Evolutionary conservation across 2,888 invertebrate genomes (phyloP).

Genomic region (Leucophenga montana): DNA sequence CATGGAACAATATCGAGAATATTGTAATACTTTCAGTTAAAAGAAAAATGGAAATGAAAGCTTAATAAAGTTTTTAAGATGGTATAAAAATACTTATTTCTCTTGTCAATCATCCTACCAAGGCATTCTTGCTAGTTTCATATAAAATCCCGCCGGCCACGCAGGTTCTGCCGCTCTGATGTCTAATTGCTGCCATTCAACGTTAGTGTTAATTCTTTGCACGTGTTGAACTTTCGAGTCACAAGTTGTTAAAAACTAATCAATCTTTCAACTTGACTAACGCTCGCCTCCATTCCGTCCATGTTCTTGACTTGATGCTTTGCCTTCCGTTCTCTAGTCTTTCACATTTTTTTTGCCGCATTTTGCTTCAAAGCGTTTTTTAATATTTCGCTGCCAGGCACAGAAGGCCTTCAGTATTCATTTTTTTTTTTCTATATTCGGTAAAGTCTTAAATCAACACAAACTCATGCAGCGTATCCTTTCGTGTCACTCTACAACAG

Average conservation of each 20-base stretch:
- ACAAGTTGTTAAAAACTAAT: slow-evolving; percentile 68
- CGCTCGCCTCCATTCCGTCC: slow-evolving; percentile 53
- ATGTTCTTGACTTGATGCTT: slow-evolving; percentile 49
- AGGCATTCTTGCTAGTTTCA: not conserved
- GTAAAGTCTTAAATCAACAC: slow-evolving; percentile 16
- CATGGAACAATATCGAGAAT: too few relatives aligned
- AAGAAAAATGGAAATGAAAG: too few relatives aligned
- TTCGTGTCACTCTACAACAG: slow-evolving; percentile 22
- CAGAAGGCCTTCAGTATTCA: not conserved
- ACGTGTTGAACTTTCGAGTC: slow-evolving; percentile 58
- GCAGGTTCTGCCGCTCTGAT: slow-evolving; percentile 16
- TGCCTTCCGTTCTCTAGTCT: not conserved
- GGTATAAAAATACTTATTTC: too few relatives aligned
- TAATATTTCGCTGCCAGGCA: not conserved
- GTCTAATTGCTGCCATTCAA: slow-evolving; percentile 59
- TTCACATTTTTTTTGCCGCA: not conserved
- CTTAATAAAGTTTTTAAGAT: too few relatives aligned
- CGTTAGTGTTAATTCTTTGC: slow-evolving; percentile 52
- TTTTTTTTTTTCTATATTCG: not conserved
- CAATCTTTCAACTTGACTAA: slow-evolving; percentile 67
- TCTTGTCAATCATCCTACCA: too few relatives aligned
- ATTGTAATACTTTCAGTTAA: too few relatives aligned
- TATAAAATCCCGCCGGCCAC: slow-evolving; percentile 20
- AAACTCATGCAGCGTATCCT: slow-evolving; percentile 8
- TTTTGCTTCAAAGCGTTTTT: not conserved